phyloP scores from a whole-genome alignment of 2,888 invertebrate species.

The Luffia ferchaultella region DNA sequence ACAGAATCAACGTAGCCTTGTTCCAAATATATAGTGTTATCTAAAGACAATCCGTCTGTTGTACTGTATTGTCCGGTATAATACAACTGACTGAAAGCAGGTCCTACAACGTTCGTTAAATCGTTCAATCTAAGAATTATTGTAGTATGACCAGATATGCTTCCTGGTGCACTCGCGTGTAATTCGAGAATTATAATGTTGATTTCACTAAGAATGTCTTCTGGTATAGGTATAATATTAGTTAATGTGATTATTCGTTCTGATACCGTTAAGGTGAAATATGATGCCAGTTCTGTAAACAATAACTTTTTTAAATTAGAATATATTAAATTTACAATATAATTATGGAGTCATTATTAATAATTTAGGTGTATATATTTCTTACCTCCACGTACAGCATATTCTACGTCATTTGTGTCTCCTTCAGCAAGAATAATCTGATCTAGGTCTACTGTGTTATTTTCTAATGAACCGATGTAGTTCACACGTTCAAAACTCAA shows the following conservation, averaged over 20 bases:
- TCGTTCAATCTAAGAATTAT: slow-evolving; percentile 17
- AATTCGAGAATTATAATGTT: slow-evolving; percentile 22
- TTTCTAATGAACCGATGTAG: slow-evolving; percentile 22
- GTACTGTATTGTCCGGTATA: slow-evolving; percentile 23
- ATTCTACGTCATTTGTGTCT: slow-evolving; percentile 19
- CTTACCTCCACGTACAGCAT: slow-evolving; percentile 23
- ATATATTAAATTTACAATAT: no score
- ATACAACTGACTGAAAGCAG: slow-evolving; percentile 16
- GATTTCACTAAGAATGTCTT: slow-evolving; percentile 20
- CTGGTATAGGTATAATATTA: slow-evolving; percentile 17
- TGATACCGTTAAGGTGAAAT: slow-evolving; percentile 11
- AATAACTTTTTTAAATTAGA: no score
- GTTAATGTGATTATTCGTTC: slow-evolving; percentile 23
- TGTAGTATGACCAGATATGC: slow-evolving; percentile 21
- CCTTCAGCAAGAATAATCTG: slow-evolving; percentile 23
- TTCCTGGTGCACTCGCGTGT: slow-evolving; percentile 20
- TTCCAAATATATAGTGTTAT: slow-evolving; percentile 17
- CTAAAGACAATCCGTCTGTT: slow-evolving; percentile 17
- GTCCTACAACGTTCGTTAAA: background rate
- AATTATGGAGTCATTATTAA: no score
- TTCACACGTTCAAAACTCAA: slow-evolving; percentile 22
- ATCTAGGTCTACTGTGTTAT: slow-evolving; percentile 14
- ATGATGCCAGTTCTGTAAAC: background rate
- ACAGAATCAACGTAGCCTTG: slow-evolving; percentile 21
- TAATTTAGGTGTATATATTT: background rate